These are phyloP conservation scores for Crenuchus spilurus DNA, from an alignment of 2,797 vertebrate species.

Conservation along the genomic window DNA sequence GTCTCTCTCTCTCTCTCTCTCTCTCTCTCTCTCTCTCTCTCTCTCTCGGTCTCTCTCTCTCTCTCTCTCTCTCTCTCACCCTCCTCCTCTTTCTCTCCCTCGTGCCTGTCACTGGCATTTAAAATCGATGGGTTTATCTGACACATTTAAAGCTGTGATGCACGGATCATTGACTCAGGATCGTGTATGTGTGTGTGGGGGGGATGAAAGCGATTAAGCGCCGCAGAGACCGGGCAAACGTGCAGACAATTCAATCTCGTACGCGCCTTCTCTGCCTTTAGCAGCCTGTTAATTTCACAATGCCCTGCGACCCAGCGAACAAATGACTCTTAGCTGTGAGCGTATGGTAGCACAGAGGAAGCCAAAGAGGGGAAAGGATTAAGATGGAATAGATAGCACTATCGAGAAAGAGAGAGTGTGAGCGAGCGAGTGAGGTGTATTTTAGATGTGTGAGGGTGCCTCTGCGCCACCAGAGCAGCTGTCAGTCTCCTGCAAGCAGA, in stretches of 20 bases:
- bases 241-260: conserved; percentile 61
- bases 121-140: conserved; percentile 51
- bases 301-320: conserved; percentile 51
- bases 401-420: conserved; percentile 56
- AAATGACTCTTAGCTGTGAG: conserved; percentile 60
- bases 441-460: conserved; percentile 23
- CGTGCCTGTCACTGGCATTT: conserved; percentile 23
- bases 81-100: conserved; percentile 2
- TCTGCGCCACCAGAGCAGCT: conserved; percentile 35
- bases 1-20: not conserved
- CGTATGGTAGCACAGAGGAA: conserved; percentile 59
- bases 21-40: not conserved
- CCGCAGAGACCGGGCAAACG: conserved; percentile 35
- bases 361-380: conserved; percentile 62
- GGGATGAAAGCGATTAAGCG: conserved; percentile 48
- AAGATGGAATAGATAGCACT: conserved; percentile 72
- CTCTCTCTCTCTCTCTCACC: conserved; percentile 16
- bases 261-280: conserved; percentile 48
- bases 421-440: not conserved
- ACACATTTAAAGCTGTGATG: conserved; percentile 49
- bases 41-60: conserved; percentile 8
- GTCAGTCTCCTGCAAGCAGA: conserved; percentile 55
- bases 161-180: conserved; percentile 52
- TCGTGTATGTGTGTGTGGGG: conserved; percentile 26
- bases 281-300: conserved; percentile 67